Conservation (phyloP, 2,797 vertebrate species). For the Otolemur crassicaudatus region DNA sequence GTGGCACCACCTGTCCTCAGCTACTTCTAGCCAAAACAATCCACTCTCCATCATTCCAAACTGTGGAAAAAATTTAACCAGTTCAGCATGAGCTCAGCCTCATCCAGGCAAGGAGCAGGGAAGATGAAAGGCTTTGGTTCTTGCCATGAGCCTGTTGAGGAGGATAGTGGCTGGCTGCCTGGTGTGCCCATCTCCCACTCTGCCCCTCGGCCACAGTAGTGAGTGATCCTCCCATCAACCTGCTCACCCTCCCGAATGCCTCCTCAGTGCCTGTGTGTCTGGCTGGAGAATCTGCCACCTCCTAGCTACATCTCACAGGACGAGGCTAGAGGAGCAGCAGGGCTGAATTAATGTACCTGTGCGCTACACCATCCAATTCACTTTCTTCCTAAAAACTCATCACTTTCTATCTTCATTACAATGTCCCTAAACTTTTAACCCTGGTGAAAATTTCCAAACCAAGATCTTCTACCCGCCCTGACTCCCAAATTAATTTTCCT, state of each 20-base stretch:
- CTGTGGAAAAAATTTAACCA: not conserved
- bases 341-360: not conserved
- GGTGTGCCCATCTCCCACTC: not conserved
- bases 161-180: not conserved
- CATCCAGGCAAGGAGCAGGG: not conserved
- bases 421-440: slow-evolving; percentile 59
- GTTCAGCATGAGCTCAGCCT: slow-evolving; percentile 4
- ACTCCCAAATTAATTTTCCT: slow-evolving; percentile 51
- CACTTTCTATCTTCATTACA: not conserved
- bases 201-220: not conserved
- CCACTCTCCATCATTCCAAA: slow-evolving; percentile 55
- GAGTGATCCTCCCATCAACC: not conserved
- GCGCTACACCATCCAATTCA: not conserved
- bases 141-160: not conserved
- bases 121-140: not conserved
- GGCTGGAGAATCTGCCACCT: not conserved
- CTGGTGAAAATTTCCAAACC: slow-evolving; percentile 48
- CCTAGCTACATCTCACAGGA: not conserved
- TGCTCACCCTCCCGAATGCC: not conserved
- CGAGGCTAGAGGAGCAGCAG: not conserved
- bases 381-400: not conserved
- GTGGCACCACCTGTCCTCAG: slow-evolving; percentile 67
- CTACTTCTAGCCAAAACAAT: slow-evolving; percentile 64
- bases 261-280: not conserved
- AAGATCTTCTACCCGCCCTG: slow-evolving; percentile 16